Evolutionary conservation across 2,888 invertebrate species (phyloP).

Genomic region (Pandemis heparana): DNA sequence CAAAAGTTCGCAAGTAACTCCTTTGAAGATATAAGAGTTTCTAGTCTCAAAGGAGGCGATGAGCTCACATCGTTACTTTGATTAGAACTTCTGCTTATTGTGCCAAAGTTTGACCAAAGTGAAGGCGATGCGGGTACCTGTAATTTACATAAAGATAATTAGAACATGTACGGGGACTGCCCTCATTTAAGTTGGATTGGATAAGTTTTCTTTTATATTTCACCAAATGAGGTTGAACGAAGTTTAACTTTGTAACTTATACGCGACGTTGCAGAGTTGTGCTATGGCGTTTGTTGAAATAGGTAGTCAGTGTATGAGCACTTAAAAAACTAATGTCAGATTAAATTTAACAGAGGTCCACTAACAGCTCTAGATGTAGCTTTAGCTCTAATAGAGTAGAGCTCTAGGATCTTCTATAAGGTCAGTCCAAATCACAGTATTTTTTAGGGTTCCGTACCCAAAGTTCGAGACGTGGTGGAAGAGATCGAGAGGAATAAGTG

Average conservation of each 20-base stretch:
- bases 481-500: too few relatives aligned
- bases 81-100: conserved; percentile 67
- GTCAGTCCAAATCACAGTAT: too few relatives aligned
- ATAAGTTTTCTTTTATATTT: conserved; percentile 15
- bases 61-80: conserved; percentile 71
- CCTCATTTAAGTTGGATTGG: conserved; percentile 14
- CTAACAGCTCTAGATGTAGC: too few relatives aligned
- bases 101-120: conserved; percentile 43
- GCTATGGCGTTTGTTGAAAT: background rate
- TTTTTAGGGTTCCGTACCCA: too few relatives aligned
- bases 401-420: too few relatives aligned
- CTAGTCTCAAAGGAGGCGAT: conserved; percentile 67
- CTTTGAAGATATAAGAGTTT: conserved; percentile 68
- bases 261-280: background rate
- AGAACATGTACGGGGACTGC: conserved; percentile 9
- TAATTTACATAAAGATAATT: conserved; percentile 41
- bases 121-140: conserved; percentile 33
- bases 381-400: too few relatives aligned
- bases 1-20: conserved; percentile 58
- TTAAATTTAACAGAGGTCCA: background rate
- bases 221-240: background rate
- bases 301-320: background rate
- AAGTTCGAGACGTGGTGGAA: too few relatives aligned
- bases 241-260: background rate
- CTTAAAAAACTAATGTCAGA: background rate